Evolutionary conservation across 2,113 vertebrate species (phyloP).

Genomic region (Neodon shergylaensis): DNA sequence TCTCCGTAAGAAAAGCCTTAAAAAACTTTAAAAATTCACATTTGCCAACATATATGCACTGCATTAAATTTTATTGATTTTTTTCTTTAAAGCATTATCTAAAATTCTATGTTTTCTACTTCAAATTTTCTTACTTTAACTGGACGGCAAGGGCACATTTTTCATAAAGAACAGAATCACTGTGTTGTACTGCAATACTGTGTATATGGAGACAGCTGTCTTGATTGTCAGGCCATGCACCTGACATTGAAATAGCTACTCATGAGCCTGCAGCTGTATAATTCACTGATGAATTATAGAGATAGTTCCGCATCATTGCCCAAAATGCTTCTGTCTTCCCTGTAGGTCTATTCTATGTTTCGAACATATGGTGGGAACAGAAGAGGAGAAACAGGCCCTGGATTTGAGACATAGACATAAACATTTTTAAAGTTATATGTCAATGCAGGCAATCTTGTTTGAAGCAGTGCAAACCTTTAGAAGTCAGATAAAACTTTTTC

Average conservation of each 20-base stretch:
- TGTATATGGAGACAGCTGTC: background rate
- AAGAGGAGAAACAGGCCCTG: slow-evolving; percentile 64
- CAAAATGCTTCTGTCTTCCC: slow-evolving; percentile 55
- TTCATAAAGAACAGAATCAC: slow-evolving; percentile 44
- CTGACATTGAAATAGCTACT: slow-evolving; percentile 52
- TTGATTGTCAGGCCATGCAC: slow-evolving; percentile 12
- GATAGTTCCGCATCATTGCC: slow-evolving; percentile 61
- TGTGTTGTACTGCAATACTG: background rate
- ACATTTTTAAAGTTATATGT: slow-evolving; percentile 56
- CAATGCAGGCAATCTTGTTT: slow-evolving; percentile 69
- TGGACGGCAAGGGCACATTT: slow-evolving; percentile 3
- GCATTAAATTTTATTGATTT: slow-evolving; percentile 48
- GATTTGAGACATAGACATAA: slow-evolving; percentile 75
- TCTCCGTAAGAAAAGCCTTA: slow-evolving; percentile 14
- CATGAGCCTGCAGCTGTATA: background rate
- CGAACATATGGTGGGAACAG: slow-evolving; percentile 74
- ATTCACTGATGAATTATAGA: slow-evolving; percentile 48
- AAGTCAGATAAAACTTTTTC: slow-evolving; percentile 62
- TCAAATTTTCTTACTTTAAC: slow-evolving; percentile 41
- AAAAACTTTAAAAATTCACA: slow-evolving; percentile 36
- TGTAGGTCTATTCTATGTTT: slow-evolving; percentile 61
- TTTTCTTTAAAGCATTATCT: slow-evolving; percentile 30
- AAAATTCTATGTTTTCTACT: slow-evolving; percentile 23
- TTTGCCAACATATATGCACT: background rate
- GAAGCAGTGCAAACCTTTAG: slow-evolving; percentile 78